Base-by-base conservation (phyloP, 2,888 invertebrate genomes). In the Liposcelis brunnea region DNA sequence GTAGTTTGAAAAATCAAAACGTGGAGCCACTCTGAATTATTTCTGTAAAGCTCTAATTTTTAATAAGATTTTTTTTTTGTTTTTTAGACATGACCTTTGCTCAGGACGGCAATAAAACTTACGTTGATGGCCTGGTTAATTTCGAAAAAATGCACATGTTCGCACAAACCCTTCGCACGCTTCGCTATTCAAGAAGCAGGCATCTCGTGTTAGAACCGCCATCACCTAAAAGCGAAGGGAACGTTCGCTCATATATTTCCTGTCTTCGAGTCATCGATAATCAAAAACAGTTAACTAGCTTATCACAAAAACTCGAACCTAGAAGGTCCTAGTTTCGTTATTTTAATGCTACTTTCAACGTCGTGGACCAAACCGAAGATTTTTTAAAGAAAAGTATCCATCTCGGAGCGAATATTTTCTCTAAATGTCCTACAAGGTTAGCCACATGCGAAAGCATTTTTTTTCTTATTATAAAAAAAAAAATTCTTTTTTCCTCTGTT, bases 101-200 rank as follows among this genome's bases (percentile, higher is more conserved):
- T 14, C 83, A 86, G 59, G 84, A 86, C 60, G 85, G 85, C 45
- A 86, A 86, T 63, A 83, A 84, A 61, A 84, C 84, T 1, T 77
- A 77, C 55, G 69, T 80, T 51, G 66, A 69, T 52, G 80, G 80
- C 2, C 64, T 86, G 49, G 80, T 86, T 38, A 86, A 86, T 63
- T 86, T 86, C 61, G 86, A 86, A 61, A 86, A 86, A 64, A 86
- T 86, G 84, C 84, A 85, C 59, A 82, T 86, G 83, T 70, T 86
- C 57, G 82, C 84, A 15, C 81, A 83, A 61, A 81, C 82, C 2
- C 72, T 86, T 68, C 68, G 82, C 51, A 80, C 76, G 45, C 75
- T 85, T 52, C 66, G 80, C 52, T 78, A 78, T 58, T 84, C 82
- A 61, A 69, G 81, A 53, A 78, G 77, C 54, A 66, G 77, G 54